Evolutionary conservation across 2,888 invertebrate genomes (phyloP), one percentile per base, ranked within the genome.

Genomic region (Acanthococcus lagerstroemiae): DNA sequence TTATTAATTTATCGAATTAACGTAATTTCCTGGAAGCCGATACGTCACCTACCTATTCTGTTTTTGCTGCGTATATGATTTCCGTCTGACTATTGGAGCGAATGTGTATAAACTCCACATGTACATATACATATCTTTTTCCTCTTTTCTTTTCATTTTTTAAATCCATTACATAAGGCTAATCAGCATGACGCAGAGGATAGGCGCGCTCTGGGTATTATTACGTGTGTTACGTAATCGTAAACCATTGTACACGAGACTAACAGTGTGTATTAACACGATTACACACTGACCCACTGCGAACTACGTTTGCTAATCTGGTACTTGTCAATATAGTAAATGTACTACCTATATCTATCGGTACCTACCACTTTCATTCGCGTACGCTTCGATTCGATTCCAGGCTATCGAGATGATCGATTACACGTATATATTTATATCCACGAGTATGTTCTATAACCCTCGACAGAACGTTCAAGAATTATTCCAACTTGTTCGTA

Each of bases 151-250:
- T 44, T 45, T 57, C 21, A 21, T 30, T 26, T 22, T 25, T 27
- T 30, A 27, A 30, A 45, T n/a, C 37, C 57, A 24, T 57, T 57
- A 45, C 45, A 45, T 57, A 57, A 57, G 45, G 57, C 44, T 57
- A 57, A 57, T 57, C 57, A 37, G 57, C 57, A 44, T 45, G 57
- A 57, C 57, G 57, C 17, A 25, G 57, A 57, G 57, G 57, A 44
- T 57, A 57, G 37, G n/a, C 44, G 45, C 57, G 45, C n/a, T 45
- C 57, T 25, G 57, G n/a, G 44, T 45, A 30, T 30, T 30, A 57
- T 30, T 45, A 44, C 45, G 37, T 57, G 17, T 17, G 25, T 57
- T 57, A 45, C 57, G 45, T 57, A 57, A 57, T 55, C 24, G n/a
- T 24, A 17, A 17, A 24, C 45, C 24, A 57, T 57, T 57, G 57